Percentiles rank a stretch among this genome's conserved stretches.
Conservation (phyloP, 2,888 invertebrate species). For the Artemia sinica region DNA sequence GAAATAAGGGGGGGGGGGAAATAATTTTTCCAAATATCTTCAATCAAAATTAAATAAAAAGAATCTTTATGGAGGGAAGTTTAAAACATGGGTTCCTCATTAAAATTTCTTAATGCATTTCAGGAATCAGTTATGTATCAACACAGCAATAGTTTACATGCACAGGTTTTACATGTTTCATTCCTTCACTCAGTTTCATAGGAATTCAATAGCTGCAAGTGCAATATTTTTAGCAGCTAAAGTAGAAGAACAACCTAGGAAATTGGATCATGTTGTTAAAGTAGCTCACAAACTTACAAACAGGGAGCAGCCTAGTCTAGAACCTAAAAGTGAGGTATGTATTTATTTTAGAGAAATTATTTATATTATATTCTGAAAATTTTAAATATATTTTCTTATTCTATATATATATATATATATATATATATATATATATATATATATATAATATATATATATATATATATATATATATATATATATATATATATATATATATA, state of each 20-base stretch:
- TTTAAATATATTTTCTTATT: no score
- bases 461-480: no score
- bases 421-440: no score
- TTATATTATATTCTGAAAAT: no score
- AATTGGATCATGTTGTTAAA: slow-evolving; percentile 89
- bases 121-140: slow-evolving; percentile 84
- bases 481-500: no score
- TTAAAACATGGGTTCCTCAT: neutral
- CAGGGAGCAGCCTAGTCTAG: slow-evolving; percentile 39
- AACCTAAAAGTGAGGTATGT: slow-evolving; percentile 52
- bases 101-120: neutral
- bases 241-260: slow-evolving; percentile 94
- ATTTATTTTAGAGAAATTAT: no score
- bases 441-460: no score
- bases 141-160: slow-evolving; percentile 98
- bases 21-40: no score
- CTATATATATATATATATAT: no score
- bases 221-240: slow-evolving; percentile 92
- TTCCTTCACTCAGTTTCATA: slow-evolving; percentile 84
- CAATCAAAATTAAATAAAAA: no score
- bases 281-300: slow-evolving; percentile 75
- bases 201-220: slow-evolving; percentile 82
- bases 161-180: slow-evolving; percentile 98
- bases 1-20: no score
- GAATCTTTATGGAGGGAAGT: neutral